A percentile compares a stretch with the other conserved stretches of the same genome.
Evolutionary conservation across 2,797 vertebrate species (phyloP).

Genomic region (Crenichthys baileyi): DNA sequence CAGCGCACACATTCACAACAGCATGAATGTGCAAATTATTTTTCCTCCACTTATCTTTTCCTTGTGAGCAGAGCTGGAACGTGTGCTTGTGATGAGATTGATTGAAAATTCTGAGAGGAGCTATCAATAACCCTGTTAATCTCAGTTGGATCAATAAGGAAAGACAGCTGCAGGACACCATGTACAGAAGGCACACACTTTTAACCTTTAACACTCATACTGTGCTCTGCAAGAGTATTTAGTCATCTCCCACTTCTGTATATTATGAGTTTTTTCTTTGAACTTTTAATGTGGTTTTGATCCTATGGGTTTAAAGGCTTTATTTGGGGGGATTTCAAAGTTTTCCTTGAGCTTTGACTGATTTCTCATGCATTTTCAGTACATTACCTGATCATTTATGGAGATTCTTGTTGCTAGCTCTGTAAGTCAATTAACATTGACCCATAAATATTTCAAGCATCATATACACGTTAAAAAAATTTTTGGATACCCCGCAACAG

Average conservation of each 20-base stretch:
- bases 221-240: not conserved
- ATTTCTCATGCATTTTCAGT: not conserved
- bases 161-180: constrained; percentile 40
- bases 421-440: not conserved
- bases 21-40: constrained; percentile 18
- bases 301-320: not conserved
- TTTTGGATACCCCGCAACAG: not conserved
- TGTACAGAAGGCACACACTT: constrained; percentile 26
- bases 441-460: not conserved
- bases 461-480: no score
- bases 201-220: constrained; percentile 15
- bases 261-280: not conserved
- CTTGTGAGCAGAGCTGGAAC: constrained; percentile 49
- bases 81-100: constrained; percentile 62
- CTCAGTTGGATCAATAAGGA: constrained; percentile 61
- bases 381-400: not conserved
- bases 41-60: constrained; percentile 12
- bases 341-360: not conserved
- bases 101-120: constrained; percentile 55
- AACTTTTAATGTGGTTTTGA: not conserved
- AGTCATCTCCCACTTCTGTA: not conserved
- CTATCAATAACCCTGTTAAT: constrained; percentile 65
- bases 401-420: not conserved
- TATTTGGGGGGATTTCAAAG: not conserved
- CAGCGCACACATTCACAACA: constrained; percentile 10